Evolutionary conservation across 2,113 vertebrate genomes (phyloP).

Genomic region (Arenaria interpres): DNA sequence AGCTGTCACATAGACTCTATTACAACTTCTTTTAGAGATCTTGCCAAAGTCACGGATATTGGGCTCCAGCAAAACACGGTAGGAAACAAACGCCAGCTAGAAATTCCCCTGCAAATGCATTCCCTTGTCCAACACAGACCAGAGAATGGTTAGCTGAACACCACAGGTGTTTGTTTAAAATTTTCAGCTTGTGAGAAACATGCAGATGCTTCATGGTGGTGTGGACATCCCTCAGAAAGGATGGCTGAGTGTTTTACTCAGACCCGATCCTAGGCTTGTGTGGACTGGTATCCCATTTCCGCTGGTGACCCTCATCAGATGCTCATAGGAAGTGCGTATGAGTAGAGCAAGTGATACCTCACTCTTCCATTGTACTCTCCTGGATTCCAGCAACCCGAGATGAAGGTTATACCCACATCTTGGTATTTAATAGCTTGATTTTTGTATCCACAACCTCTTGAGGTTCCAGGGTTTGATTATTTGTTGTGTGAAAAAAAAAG

Average conservation of each 20-base stretch:
- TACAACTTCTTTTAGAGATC: background rate
- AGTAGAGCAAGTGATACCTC: background rate
- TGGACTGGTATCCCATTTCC: accelerated
- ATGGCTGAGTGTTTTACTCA: background rate
- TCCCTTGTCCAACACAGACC: background rate
- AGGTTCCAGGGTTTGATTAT: background rate
- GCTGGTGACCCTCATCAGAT: background rate
- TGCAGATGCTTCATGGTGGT: background rate
- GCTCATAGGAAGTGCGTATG: background rate
- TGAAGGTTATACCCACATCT: background rate
- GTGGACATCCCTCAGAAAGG: background rate
- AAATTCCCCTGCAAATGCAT: background rate
- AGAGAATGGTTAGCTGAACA: background rate
- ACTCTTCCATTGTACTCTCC: background rate
- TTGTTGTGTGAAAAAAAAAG: background rate
- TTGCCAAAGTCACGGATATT: background rate
- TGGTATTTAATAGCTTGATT: background rate
- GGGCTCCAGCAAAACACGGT: background rate
- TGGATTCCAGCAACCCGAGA: background rate
- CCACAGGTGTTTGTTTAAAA: background rate
- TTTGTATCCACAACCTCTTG: background rate
- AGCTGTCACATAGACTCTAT: background rate
- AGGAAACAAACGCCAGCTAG: background rate
- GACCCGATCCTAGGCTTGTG: background rate
- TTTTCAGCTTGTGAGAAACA: background rate